Evolutionary conservation across 1,140 invertebrate species (phyloP), one percentile per base, ranked within the genome.

Genomic region (Aplysia californica): DNA sequence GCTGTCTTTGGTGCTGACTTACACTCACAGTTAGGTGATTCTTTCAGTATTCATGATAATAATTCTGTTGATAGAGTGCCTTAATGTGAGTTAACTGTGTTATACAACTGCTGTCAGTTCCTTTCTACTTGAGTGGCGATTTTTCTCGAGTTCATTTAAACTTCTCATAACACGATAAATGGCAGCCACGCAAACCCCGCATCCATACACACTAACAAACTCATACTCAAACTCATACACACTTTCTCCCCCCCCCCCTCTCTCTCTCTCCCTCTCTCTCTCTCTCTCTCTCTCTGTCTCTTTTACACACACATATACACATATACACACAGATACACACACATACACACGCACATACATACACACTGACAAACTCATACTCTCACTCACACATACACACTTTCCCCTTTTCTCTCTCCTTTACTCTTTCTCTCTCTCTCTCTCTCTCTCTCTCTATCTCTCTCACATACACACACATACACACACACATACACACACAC

Each of bases 211-310:
- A 61, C 33, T 78, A 33, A 50, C 44, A 39, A n/a, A 55, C 36
- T 75, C 36, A 58, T 26, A 55, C 41, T 69, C 2, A 4, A 6
- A 29, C 3, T 23, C 39, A 36, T 35, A 59, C 55, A 36, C 10
- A 59, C 35, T 73, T 5, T 44, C 70, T 73, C 26, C 26, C 70
- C 31, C 26, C 38, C 55, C 23, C 50, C 71, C 66, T 38, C 31
- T 56, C 50, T 71, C 66, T 64, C 75, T 36, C 75, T 68, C 67
- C 29, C 44, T 68, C 64, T 71, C 31, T 41, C 55, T 65, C 50
- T 41, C 56, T 70, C 75, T 59, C 29, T n/a, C n/a, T n/a, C n/a
- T n/a, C n/a, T n/a, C n/a, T n/a, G n/a, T n/a, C n/a, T n/a, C n/a
- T n/a, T n/a, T n/a, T n/a, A n/a, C n/a, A n/a, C n/a, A n/a, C n/a